Percentiles rank a stretch among this genome's conserved stretches.
Evolutionary conservation across 2,888 invertebrate species (phyloP).

Genomic region (Dorcus hopei): DNA sequence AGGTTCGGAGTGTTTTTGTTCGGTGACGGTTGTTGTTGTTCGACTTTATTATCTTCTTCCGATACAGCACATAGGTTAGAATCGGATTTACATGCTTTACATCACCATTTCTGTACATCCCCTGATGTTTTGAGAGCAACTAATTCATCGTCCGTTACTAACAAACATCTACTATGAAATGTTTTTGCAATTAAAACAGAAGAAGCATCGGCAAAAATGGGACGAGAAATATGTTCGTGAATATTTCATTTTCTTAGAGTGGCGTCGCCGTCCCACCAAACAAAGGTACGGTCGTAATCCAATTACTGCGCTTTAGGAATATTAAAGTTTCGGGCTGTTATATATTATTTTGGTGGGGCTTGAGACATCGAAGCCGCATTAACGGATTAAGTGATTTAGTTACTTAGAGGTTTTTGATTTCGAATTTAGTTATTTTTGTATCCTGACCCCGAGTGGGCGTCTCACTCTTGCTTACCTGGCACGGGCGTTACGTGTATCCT

Average conservation of each 20-base stretch:
- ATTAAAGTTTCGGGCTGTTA: slow-evolving; percentile 35
- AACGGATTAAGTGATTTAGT: slow-evolving; percentile 4
- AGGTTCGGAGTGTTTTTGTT: too few species aligned
- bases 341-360: slow-evolving; percentile 35
- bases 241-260: slow-evolving; percentile 41
- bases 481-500: too few species aligned
- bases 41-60: too few species aligned
- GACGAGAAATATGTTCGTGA: slow-evolving; percentile 31
- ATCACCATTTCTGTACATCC: too few species aligned
- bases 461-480: too few species aligned
- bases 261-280: slow-evolving; percentile 33
- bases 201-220: slow-evolving; percentile 20
- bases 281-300: slow-evolving; percentile 40
- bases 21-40: too few species aligned
- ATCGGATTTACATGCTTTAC: too few species aligned
- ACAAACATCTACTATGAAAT: too few species aligned
- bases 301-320: slow-evolving; percentile 38
- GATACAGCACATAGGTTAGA: too few species aligned
- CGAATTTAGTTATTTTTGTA: not conserved
- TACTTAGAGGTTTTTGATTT: not conserved
- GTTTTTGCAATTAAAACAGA: slow-evolving; percentile 29
- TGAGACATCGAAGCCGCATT: slow-evolving; percentile 11
- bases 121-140: too few species aligned
- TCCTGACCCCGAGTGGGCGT: too few species aligned
- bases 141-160: too few species aligned